Evolutionary conservation across 2,888 invertebrate species (phyloP).

Genomic region (Empis livida): DNA sequence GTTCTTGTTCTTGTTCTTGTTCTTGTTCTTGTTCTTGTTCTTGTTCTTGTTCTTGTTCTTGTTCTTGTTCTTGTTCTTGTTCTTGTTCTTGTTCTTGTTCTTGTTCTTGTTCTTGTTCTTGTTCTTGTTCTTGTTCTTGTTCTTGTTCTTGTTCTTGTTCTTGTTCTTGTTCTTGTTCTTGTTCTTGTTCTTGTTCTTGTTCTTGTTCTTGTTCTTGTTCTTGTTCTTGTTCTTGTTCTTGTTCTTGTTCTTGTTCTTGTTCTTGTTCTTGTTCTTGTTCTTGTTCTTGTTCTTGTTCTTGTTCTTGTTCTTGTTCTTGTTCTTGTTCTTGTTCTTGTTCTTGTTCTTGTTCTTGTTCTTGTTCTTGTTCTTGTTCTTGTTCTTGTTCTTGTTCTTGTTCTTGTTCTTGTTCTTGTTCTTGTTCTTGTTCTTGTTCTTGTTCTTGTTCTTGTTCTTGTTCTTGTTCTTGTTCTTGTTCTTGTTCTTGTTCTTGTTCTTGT

Average conservation of each 20-base stretch:
- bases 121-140: background rate
- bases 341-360: background rate
- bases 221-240: background rate
- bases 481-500: background rate
- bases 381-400: background rate
- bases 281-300: background rate
- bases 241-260: background rate
- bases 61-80: background rate
- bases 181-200: background rate
- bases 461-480: background rate
- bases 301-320: background rate
- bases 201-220: background rate
- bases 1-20: background rate
- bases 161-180: background rate
- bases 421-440: background rate
- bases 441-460: background rate
- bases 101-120: background rate
- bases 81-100: background rate
- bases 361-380: background rate
- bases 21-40: background rate
- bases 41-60: background rate
- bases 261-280: background rate
- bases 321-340: background rate
- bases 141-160: background rate
- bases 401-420: background rate